These are phyloP conservation scores for Eretmocerus hayati DNA, from an alignment of 2,888 invertebrate species.

Conservation along the genomic window DNA sequence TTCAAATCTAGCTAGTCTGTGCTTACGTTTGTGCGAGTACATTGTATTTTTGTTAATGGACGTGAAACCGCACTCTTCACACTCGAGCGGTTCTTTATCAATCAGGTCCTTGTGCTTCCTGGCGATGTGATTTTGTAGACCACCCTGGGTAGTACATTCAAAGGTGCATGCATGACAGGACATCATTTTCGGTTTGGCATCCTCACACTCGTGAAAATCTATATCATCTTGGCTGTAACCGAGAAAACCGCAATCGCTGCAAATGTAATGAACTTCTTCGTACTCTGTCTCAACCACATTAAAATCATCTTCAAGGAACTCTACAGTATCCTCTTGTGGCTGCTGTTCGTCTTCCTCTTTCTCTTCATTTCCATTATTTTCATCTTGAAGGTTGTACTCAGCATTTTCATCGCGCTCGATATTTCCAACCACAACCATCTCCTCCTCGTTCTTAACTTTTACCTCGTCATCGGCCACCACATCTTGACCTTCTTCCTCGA, in stretches of 20 bases:
- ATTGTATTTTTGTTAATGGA: conserved; percentile 35
- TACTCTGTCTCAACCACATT: conserved; percentile 4
- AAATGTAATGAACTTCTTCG: conserved; percentile 6
- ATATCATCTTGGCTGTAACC: conserved; percentile 18
- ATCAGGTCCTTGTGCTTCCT: conserved; percentile 23
- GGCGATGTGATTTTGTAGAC: conserved; percentile 25
- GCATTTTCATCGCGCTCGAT: neutral
- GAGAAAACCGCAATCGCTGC: conserved; percentile 19
- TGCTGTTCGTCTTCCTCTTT: neutral
- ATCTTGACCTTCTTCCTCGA: neutral
- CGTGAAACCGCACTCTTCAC: conserved; percentile 37
- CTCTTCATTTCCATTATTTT: neutral
- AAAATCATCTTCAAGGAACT: no score
- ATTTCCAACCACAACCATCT: neutral
- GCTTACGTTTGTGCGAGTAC: conserved; percentile 37
- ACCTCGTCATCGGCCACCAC: neutral
- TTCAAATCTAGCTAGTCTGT: conserved; percentile 17
- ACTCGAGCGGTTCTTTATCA: conserved; percentile 23
- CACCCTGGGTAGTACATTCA: conserved; percentile 24
- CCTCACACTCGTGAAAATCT: conserved; percentile 20
- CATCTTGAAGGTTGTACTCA: no score
- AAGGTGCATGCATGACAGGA: conserved; percentile 25
- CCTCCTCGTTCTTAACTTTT: neutral
- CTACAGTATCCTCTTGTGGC: neutral
- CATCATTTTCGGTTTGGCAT: conserved; percentile 1